Base-by-base conservation (phyloP, 53 echinoderm and acorn worm genomes). In the Glandiceps talaboti region DNA sequence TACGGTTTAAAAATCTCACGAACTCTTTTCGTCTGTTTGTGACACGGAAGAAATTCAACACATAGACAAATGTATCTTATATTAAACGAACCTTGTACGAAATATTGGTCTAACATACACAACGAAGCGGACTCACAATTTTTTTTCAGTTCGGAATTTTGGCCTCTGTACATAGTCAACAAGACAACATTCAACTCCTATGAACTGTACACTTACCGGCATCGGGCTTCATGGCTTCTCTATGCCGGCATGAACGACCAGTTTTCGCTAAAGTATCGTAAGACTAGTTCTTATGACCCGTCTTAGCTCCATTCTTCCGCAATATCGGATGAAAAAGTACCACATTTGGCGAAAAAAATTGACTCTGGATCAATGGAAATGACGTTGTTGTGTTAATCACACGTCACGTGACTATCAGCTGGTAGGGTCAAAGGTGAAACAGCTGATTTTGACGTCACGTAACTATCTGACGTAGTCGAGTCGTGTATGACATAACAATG, bases 331-430 rank as follows among this genome's bases (percentile, higher is more conserved):
- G 64, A 20, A 45, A 45, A 45, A 45, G 64, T 45, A 12, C 64
- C 6, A 45, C 64, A 45, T 45, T 45, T 45, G 64, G 64, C 6
- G 64, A 45, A 45, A 45, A 45, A 45, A 45, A 12, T 45, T 20
- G 64, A 45, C 64, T 45, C n/a, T n/a, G n/a, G 64, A 45, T 45
- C 64, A 45, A 45, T 45, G 64, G 64, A 45, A 45, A 45, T 45
- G 64, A 45, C 64, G 64, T 45, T 45, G 64, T 45, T 45, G 64
- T 85, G 85, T 73, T 80, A 75, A 33, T 84, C 74, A 84, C 79
- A 79, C 74, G 84, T 85, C 85, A 85, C 85, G 85, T 85, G 85
- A 85, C 32, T 85, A 85, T 80, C 85, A 85, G 85, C 85, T 85
- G 85, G 79, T 80, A 31, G 85, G 79, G 85, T 85, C 32, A 85